Evolutionary conservation across 30 jellyfish, hydroid and myxozoan genomes (phyloP).

Genomic region (Nemopilema nomurai): DNA sequence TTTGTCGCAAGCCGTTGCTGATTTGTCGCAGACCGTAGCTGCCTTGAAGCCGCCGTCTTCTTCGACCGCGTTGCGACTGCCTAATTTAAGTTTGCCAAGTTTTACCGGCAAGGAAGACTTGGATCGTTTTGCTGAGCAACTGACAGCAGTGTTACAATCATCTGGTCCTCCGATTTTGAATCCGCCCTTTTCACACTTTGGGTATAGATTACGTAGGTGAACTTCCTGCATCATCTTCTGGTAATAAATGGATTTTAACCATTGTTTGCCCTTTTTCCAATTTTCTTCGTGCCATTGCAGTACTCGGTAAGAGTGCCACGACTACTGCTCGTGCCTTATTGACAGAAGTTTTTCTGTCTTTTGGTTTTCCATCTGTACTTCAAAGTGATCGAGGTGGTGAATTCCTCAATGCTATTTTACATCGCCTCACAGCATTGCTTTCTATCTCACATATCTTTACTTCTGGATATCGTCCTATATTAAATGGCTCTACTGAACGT

Average conservation of each 20-base stretch:
- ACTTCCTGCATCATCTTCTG: conserved; percentile 32
- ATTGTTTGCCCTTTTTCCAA: conserved; percentile 40
- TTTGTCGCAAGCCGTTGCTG: conserved; percentile 13
- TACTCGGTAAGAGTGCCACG: conserved; percentile 43
- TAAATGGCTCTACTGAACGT: conserved; percentile 5
- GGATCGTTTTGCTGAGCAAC: no score
- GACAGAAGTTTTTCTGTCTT: no score
- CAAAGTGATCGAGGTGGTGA: no score
- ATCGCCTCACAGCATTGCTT: conserved; percentile 4
- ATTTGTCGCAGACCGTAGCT: background rate
- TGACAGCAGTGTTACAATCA: conserved; percentile 46
- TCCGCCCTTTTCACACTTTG: conserved; percentile 48
- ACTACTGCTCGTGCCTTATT: no score
- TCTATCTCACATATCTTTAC: conserved; percentile 29
- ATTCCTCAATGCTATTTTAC: no score
- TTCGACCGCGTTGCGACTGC: no score
- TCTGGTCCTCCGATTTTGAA: conserved; percentile 31
- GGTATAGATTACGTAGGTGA: conserved; percentile 68
- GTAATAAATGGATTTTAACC: conserved; percentile 38
- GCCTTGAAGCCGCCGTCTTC: no score
- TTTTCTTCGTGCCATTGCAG: conserved; percentile 43
- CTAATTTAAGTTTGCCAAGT: no score
- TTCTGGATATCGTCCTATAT: conserved; percentile 29
- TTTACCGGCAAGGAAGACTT: no score
- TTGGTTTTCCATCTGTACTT: no score